Percentiles rank a stretch among this genome's conserved stretches.
These are phyloP conservation scores for Diarsia dahlii DNA, from an alignment of 2,888 invertebrate species.

Conservation along the genomic window DNA sequence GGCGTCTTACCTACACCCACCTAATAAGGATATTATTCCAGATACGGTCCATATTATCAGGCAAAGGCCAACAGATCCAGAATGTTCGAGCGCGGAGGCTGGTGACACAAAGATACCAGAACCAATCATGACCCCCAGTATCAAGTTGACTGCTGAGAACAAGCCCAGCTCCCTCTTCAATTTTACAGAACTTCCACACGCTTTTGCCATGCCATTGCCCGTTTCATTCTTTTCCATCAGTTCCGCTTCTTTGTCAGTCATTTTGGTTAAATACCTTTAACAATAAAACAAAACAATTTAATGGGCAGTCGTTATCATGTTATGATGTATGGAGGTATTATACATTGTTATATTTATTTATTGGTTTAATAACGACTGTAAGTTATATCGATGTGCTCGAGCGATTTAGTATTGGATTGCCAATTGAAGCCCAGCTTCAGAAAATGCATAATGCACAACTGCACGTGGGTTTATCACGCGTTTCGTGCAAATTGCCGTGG, in stretches of 20 bases:
- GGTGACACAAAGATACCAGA: slow-evolving; percentile 97
- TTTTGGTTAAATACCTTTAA: slow-evolving; percentile 72
- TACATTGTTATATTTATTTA: slow-evolving; percentile 36
- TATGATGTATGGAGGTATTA: slow-evolving; percentile 10
- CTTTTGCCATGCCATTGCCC: slow-evolving; percentile 69
- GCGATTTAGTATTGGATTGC: slow-evolving; percentile 26
- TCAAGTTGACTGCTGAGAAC: slow-evolving; percentile 95
- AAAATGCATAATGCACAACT: slow-evolving; percentile 3
- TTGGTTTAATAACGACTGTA: neutral
- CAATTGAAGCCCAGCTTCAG: slow-evolving; percentile 8
- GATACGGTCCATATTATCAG: slow-evolving; percentile 95
- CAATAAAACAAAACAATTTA: slow-evolving; percentile 53
- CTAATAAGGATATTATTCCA: slow-evolving; percentile 94
- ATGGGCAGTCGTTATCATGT: slow-evolving; percentile 27
- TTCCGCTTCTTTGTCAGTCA: slow-evolving; percentile 75
- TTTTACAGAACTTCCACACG: slow-evolving; percentile 87
- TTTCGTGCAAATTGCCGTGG: neutral
- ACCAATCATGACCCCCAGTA: slow-evolving; percentile 97
- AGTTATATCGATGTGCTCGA: slow-evolving; percentile 10
- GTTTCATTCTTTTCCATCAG: slow-evolving; percentile 71
- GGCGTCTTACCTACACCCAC: slow-evolving; percentile 90
- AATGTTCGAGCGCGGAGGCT: slow-evolving; percentile 93
- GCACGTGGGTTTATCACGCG: neutral
- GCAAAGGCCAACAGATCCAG: slow-evolving; percentile 95
- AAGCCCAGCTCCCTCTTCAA: slow-evolving; percentile 94